Evolutionary conservation across 2,888 invertebrate genomes (phyloP), one percentile per base, ranked within the genome.

Genomic region (Halocaridina rubra): DNA sequence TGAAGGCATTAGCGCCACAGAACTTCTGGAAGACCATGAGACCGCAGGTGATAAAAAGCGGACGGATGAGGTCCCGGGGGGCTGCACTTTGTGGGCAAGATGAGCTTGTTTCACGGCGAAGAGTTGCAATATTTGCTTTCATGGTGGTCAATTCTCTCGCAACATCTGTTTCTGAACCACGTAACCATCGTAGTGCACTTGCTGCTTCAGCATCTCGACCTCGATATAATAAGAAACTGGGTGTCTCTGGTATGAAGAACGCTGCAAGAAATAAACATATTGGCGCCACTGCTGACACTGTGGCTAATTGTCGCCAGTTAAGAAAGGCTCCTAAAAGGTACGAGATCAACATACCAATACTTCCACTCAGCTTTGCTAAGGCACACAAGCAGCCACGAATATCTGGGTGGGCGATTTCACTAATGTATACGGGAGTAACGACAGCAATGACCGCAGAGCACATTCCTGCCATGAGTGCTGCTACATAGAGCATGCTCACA

Each of bases 341-440:
- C 77, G 95, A 95, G 90, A 95, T 93, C 39, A 97, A 92, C 16
- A 97, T 95, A 32, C 97, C 97, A 39, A 96, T 93, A 90, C 96
- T 96, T 22, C 96, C 95, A 88, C 95, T 94, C 88, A 97, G 94
- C 91, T 97, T 97, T 88, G 96, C 93, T 85, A 96, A 94, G 4
- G 96, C 95, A 90, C 96, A 96, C 81, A 97, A 92, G 89, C 96
- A 95, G 30, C 97, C 97, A 32, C 97, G 93, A 88, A 96, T 95
- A 87, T 95, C 95, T 1, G 96, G 95, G 27, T 96, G 95, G 30
- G 97, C 95, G 90, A 97, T 96, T 92, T 98, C 97, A 90, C 96
- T 96, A 90, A 97, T 95, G 92, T 97, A 98, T 24, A 97, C 96
- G 94, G 89, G 88, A 86, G 94, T 94, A 46, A 95, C 93, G 91